A percentile compares a stretch with the other conserved stretches of the same genome.
phyloP scores from a whole-genome alignment of 2,888 invertebrate genomes.

The Ichneumoninae sp. region DNA sequence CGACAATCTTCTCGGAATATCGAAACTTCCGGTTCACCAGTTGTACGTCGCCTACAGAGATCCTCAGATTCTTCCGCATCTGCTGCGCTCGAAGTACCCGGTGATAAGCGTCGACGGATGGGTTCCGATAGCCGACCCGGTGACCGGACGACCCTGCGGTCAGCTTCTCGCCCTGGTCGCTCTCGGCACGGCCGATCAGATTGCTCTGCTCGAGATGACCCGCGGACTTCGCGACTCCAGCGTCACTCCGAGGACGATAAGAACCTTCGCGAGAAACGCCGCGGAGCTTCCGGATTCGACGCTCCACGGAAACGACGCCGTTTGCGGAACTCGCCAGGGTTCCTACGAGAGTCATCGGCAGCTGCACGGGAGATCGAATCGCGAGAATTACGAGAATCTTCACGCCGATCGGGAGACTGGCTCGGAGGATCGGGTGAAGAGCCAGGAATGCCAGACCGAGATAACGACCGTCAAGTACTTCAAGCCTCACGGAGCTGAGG shows the following conservation, averaged over 20 bases:
- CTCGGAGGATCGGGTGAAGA: slow-evolving; percentile 64
- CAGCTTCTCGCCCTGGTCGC: slow-evolving; percentile 87
- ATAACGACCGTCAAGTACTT: slow-evolving; percentile 72
- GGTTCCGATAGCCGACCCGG: slow-evolving; percentile 85
- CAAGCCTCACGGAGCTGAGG: slow-evolving; percentile 63
- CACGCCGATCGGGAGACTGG: slow-evolving; percentile 14
- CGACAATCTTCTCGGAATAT: slow-evolving; percentile 85
- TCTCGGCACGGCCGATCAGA: slow-evolving; percentile 87
- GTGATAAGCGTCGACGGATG: slow-evolving; percentile 87
- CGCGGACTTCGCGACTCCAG: slow-evolving; percentile 76
- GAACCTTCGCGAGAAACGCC: slow-evolving; percentile 35
- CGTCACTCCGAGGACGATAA: slow-evolving; percentile 58
- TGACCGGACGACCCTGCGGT: slow-evolving; percentile 84
- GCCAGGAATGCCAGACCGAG: slow-evolving; percentile 79
- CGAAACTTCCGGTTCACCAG: slow-evolving; percentile 87
- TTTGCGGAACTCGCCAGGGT: slow-evolving; percentile 20
- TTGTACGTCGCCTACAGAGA: slow-evolving; percentile 87
- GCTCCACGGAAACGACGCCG: not conserved
- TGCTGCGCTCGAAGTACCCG: slow-evolving; percentile 86
- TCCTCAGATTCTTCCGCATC: slow-evolving; percentile 85
- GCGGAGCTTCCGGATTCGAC: not conserved
- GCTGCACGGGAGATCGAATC: not conserved
- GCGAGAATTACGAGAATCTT: slow-evolving; percentile 26
- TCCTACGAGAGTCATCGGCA: slow-evolving; percentile 9
- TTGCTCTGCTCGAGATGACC: slow-evolving; percentile 85